phyloP scores from a whole-genome alignment of 2,113 vertebrate species.

The Pholis gunnellus region DNA sequence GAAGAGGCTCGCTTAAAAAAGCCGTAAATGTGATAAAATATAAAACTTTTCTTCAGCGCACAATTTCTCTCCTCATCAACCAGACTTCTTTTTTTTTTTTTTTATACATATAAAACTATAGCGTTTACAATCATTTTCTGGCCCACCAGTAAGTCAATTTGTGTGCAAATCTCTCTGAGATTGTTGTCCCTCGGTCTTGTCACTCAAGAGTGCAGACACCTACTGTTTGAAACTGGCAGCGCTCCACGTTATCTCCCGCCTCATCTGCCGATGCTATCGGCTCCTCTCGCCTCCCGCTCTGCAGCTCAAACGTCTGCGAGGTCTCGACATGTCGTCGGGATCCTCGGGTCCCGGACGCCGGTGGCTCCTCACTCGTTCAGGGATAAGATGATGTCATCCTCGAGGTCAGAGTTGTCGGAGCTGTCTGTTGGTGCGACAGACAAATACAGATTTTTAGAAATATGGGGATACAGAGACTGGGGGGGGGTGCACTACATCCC shows the following conservation, averaged over 20 bases:
- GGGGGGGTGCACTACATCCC: neutral
- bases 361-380: slow-evolving; percentile 82
- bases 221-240: slow-evolving; percentile 61
- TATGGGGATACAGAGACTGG: slow-evolving; percentile 10
- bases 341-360: slow-evolving; percentile 6
- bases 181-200: slow-evolving; percentile 19
- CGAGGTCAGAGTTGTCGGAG: slow-evolving; percentile 97
- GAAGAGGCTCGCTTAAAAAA: slow-evolving; percentile 40
- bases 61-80: slow-evolving; percentile 32
- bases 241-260: slow-evolving; percentile 45
- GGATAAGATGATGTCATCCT: slow-evolving; percentile 98
- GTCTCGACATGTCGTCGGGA: slow-evolving; percentile 34
- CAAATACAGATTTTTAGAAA: slow-evolving; percentile 58
- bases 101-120: slow-evolving; percentile 68
- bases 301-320: slow-evolving; percentile 42
- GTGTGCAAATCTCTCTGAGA: slow-evolving; percentile 30
- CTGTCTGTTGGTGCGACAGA: slow-evolving; percentile 89
- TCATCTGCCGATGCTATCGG: slow-evolving; percentile 22
- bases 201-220: slow-evolving; percentile 36
- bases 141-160: slow-evolving; percentile 24
- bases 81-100: slow-evolving; percentile 1
- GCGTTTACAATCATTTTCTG: slow-evolving; percentile 70
- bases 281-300: slow-evolving; percentile 20
- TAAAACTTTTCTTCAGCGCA: slow-evolving; percentile 45
- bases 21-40: slow-evolving; percentile 61